Conservation (phyloP, 1,140 invertebrate genomes). For the Aphis craccivora region DNA sequence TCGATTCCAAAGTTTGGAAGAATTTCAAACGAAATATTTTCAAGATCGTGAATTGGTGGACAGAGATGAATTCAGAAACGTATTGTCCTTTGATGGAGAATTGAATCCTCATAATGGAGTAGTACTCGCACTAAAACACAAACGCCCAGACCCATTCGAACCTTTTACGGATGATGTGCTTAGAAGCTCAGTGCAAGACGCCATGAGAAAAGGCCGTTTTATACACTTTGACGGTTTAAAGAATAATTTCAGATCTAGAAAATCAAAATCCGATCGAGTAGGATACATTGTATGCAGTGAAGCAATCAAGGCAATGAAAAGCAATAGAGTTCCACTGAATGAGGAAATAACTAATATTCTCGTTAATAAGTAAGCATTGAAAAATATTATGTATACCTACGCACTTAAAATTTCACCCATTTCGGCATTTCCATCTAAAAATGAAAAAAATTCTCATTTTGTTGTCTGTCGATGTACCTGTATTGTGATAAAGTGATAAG, state of each 20-base stretch:
- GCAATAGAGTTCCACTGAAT: not conserved
- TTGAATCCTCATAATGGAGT: not conserved
- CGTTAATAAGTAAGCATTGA: not conserved
- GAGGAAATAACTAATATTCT: not conserved
- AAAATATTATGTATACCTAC: not conserved
- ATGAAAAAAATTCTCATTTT: not conserved
- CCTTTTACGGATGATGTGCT: not conserved
- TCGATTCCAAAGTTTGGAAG: not conserved
- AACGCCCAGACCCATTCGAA: constrained; percentile 5
- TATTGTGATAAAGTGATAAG: too few relatives aligned
- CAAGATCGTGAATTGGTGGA: not conserved
- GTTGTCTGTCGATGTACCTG: not conserved
- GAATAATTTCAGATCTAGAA: not conserved
- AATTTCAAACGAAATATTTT: constrained; percentile 10
- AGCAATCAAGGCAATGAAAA: not conserved
- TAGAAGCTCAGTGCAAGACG: not conserved
- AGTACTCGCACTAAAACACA: not conserved
- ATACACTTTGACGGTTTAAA: constrained; percentile 39
- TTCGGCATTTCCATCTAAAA: too few relatives aligned
- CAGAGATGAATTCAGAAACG: not conserved
- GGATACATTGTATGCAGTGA: not conserved
- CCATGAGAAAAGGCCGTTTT: not conserved
- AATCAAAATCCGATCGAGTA: not conserved
- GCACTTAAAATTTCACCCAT: not conserved
- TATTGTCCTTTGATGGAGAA: not conserved